Evolutionary conservation across 2,888 invertebrate species (phyloP).

Genomic region (Pherbina coryleti): DNA sequence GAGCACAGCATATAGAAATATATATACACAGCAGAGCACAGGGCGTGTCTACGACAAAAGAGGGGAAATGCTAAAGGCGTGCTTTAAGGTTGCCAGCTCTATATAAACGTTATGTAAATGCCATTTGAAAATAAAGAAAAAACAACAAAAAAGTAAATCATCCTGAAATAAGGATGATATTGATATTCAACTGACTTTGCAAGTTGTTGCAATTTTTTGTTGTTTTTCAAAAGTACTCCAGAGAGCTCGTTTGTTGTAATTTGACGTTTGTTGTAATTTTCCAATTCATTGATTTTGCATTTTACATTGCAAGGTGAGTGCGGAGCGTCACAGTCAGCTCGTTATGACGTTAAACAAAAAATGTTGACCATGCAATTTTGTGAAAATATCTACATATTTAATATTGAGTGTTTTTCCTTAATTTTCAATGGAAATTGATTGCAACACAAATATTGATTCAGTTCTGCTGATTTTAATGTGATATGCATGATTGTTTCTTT

Average conservation of each 20-base stretch:
- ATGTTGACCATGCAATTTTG: not conserved
- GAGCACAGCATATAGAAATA: conserved; percentile 35
- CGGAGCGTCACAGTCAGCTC: not conserved
- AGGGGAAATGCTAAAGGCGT: conserved; percentile 8
- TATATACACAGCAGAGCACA: conserved; percentile 22
- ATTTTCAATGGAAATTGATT: not conserved
- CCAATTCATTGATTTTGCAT: conserved; percentile 10
- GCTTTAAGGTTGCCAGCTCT: not conserved
- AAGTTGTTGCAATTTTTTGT: conserved; percentile 12
- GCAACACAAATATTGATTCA: not conserved
- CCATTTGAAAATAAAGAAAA: not conserved
- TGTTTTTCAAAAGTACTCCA: not conserved
- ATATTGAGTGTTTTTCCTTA: too few species aligned
- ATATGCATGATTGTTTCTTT: too few species aligned
- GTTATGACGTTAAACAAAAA: not conserved
- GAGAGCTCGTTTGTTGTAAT: not conserved
- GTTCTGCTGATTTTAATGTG: not conserved
- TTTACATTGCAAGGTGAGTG: not conserved
- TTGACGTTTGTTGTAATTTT: conserved; percentile 10
- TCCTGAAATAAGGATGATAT: not conserved
- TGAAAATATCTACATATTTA: not conserved
- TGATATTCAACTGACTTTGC: conserved; percentile 1
- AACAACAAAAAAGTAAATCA: not conserved
- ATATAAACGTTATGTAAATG: not conserved
- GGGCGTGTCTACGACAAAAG: not conserved